These are phyloP conservation scores for Ammodytes dubius DNA, from an alignment of 2,113 vertebrate genomes.

Conservation along the genomic window DNA sequence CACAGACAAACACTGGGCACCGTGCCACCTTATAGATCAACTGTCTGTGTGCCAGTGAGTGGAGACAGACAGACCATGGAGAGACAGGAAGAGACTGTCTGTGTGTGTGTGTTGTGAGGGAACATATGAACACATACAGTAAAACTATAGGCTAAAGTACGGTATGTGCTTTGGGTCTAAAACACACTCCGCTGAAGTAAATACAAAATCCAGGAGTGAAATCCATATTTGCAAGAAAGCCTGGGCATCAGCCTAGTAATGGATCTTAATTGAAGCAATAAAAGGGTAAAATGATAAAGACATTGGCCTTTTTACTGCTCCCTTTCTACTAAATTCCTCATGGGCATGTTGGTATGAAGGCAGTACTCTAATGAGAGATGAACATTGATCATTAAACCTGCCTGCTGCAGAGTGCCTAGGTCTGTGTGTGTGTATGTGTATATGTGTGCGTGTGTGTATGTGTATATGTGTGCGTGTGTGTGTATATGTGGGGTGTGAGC, in stretches of 20 bases:
- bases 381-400: slow-evolving; percentile 43
- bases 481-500: no score
- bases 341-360: slow-evolving; percentile 17
- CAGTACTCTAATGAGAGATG: slow-evolving; percentile 59
- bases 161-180: not conserved
- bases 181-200: slow-evolving; percentile 22
- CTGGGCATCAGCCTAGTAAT: slow-evolving; percentile 47
- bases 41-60: slow-evolving; percentile 49
- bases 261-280: slow-evolving; percentile 71
- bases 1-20: slow-evolving; percentile 71
- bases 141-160: not conserved
- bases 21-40: slow-evolving; percentile 60
- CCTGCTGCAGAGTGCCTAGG: slow-evolving; percentile 9
- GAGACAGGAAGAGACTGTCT: slow-evolving; percentile 13
- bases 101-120: not conserved
- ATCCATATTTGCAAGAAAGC: slow-evolving; percentile 59
- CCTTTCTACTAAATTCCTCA: slow-evolving; percentile 38
- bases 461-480: slow-evolving; percentile 34
- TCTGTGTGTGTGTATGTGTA: slow-evolving; percentile 29
- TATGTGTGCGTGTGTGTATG: slow-evolving; percentile 31
- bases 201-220: slow-evolving; percentile 32
- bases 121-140: not conserved
- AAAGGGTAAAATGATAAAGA: slow-evolving; percentile 58
- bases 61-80: slow-evolving; percentile 45
- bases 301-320: slow-evolving; percentile 57